phyloP scores from a whole-genome alignment of 2,797 vertebrate genomes.

The Tolypeutes matacus region DNA sequence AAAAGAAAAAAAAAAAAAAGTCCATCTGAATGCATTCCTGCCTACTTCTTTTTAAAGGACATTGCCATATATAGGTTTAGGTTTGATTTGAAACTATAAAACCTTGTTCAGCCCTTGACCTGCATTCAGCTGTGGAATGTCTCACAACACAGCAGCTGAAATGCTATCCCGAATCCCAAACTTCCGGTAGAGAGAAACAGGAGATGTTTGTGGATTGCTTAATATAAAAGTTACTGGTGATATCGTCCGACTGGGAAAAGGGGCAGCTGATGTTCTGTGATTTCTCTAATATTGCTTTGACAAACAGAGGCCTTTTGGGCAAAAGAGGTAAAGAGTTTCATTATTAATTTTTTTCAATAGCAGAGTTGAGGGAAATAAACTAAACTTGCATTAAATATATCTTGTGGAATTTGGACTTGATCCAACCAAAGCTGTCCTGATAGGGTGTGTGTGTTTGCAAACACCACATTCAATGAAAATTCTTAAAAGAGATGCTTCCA shows the following conservation, averaged over 20 bases:
- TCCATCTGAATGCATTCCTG: not conserved
- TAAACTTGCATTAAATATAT: constrained; percentile 42
- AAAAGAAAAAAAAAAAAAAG: not conserved
- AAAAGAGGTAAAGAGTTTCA: not conserved
- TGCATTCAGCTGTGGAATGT: constrained; percentile 54
- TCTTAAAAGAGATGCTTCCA: not conserved
- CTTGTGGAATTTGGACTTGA: constrained; percentile 44
- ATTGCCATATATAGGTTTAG: not conserved
- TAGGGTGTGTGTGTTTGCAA: not conserved
- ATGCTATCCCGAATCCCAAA: constrained; percentile 22
- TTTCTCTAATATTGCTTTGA: constrained; percentile 28
- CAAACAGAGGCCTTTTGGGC: constrained; percentile 34
- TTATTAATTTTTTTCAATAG: constrained; percentile 56
- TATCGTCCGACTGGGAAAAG: constrained; percentile 5
- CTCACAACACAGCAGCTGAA: constrained; percentile 70
- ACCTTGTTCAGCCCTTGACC: constrained; percentile 72
- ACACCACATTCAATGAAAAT: not conserved
- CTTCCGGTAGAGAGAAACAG: constrained; percentile 70
- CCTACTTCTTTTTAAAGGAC: not conserved
- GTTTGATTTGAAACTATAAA: constrained; percentile 68
- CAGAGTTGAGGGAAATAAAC: constrained; percentile 21
- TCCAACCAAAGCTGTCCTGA: constrained; percentile 9
- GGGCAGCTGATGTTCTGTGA: not conserved
- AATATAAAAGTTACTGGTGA: constrained; percentile 18
- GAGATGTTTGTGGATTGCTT: constrained; percentile 38